Percentiles rank a stretch among this genome's conserved stretches.
Evolutionary conservation across 2,797 vertebrate genomes (phyloP).

Genomic region (Rhynchotus rufescens): DNA sequence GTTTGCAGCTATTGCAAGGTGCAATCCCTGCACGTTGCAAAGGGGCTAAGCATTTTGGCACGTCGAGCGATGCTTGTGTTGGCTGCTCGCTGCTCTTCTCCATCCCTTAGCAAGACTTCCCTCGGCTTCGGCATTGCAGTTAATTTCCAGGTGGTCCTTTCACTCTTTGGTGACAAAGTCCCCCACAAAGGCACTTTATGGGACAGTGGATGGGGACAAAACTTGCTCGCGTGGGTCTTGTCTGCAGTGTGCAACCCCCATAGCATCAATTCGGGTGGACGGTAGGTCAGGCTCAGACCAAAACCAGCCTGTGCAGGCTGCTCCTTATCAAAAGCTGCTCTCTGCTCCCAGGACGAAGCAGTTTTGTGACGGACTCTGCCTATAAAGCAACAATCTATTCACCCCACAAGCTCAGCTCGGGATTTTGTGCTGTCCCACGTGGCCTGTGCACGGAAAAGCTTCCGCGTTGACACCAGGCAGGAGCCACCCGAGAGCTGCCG

Average conservation of each 20-base stretch:
- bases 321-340: not conserved
- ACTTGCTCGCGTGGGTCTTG: too few relatives aligned
- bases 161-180: not conserved
- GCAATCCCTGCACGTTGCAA: not conserved
- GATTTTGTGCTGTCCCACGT: not conserved
- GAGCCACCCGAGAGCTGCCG: not conserved
- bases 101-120: not conserved
- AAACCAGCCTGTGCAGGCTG: not conserved
- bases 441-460: not conserved
- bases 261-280: not conserved
- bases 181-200: not conserved
- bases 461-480: not conserved
- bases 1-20: too few relatives aligned
- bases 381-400: not conserved
- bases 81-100: not conserved
- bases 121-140: fast-evolving
- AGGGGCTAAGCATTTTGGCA: not conserved
- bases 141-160: not conserved
- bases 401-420: fast-evolving
- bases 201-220: not conserved
- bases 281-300: fast-evolving
- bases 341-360: not conserved
- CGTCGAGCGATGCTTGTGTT: not conserved
- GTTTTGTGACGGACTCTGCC: not conserved
- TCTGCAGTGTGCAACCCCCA: too few relatives aligned